Base-by-base conservation (phyloP, 2,113 vertebrate species). In the Malurus melanocephalus region DNA sequence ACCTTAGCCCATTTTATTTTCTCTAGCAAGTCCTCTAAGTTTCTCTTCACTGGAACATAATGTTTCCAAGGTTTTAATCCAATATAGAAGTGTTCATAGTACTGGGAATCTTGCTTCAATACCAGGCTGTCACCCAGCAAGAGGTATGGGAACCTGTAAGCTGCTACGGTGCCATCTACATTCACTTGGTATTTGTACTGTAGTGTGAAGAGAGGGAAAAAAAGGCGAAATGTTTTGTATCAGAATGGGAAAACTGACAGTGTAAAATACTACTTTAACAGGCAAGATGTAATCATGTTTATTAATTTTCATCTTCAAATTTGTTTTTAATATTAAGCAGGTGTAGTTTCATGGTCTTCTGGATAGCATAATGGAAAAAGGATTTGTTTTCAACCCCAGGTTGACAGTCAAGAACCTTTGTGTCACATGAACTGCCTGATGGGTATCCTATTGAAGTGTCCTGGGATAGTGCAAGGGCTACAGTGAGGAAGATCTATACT, bases 171-270 rank as follows among this genome's bases (percentile, higher is more conserved):
- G 6, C 98, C 98, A 1, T 99, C 99, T 77, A 99, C 93, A 9
- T 98, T 99, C 95, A 99, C 98, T 93, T 99, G 99, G 94, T 99
- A 99, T 92, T 99, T 99, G 94, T 98, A 98, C 98, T 99, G 38
- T 53, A 91, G 65, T 2, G 10, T 80, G 62, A 82, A 94, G 86
- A 86, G 0, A 78, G 32, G 38, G 2, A 52, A 52, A 48, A 40
- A 76, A 67, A 32, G 6, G 38, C 46, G 55, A 90, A 69, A 65
- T 1, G 3, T 82, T 89, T 32, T 60, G 13, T 55, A 35, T 52
- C 0, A 0, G 35, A 89, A 78, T 8, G 57, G 19, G 48, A 86
- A 79, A 52, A 24, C 23, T 56, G 28, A 38, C 56, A 62, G 11
- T 18, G 59, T 27, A 81, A 81, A 86, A 48, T 18, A 66, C 9